Conservation (phyloP, 2,888 invertebrate species). For the Mylabris sibirica region DNA sequence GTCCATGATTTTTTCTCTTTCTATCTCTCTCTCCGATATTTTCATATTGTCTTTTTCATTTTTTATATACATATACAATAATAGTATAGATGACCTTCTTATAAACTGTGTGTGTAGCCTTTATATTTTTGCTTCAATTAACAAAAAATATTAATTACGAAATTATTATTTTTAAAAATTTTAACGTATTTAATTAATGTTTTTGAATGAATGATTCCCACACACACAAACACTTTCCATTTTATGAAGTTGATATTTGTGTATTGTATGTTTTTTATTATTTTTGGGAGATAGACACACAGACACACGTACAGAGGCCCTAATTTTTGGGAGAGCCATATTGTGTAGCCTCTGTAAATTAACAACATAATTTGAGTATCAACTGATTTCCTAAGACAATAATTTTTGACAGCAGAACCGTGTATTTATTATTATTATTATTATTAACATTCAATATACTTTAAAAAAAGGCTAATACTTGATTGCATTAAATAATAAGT, state of each 20-base stretch:
- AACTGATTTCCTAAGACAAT: constrained; percentile 36
- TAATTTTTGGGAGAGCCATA: constrained; percentile 43
- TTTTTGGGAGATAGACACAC: constrained; percentile 8
- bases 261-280: constrained; percentile 39
- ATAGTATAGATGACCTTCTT: no score
- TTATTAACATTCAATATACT: not conserved
- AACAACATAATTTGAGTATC: constrained; percentile 62
- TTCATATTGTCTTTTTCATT: no score
- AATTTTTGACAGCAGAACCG: constrained; percentile 27
- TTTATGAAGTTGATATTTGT: constrained; percentile 37
- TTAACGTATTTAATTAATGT: not conserved
- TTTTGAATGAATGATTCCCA: constrained; percentile 35
- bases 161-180: constrained; percentile 33
- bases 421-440: constrained; percentile 19
- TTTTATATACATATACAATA: no score
- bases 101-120: no score
- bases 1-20: constrained; percentile 25
- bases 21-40: constrained; percentile 7
- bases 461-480: not conserved
- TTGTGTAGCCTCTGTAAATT: constrained; percentile 61
- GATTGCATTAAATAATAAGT: no score
- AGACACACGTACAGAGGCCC: constrained; percentile 44
- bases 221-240: constrained; percentile 37
- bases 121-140: no score
- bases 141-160: not conserved